Base-by-base conservation (phyloP, 2,797 vertebrate genomes). In the Anniella stebbinsi region DNA sequence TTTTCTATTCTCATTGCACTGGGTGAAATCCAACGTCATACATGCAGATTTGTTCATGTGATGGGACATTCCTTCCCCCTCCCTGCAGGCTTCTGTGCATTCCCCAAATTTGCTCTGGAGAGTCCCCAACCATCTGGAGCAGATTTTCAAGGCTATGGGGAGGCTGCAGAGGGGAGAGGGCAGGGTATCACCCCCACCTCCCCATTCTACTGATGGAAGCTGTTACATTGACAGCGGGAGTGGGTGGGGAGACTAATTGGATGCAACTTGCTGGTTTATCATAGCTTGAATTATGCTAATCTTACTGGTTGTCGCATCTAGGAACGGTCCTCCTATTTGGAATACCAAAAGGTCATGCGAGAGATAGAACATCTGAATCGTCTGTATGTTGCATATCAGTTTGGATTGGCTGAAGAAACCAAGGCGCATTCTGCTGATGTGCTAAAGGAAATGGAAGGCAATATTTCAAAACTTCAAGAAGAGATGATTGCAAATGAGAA, bases 271-370 rank as follows among this genome's bases (percentile, higher is more conserved):
- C 5, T 67, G 21, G 23, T 67, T 54, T 41, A 72, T 54, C 48
- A 18, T 25, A 38, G 54, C 88, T 92, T 91, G 60, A 69, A 0
- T 0, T 1, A 30, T 48, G 66, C 77, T 90, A n/a, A 38, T 67
- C 51, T 80, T 82, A 66, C 45, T 92, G 83, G 0, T 94, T 21
- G 54, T 60, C 67, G 92, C 78, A 90, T 94, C 92, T 87, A 99
- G 99, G 98, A 99, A 90, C 97, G 98, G 75, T 97, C 98, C 1
- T 98, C 97, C 0, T 99, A 98, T 92, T 95, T 99, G 93, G 99
- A 99, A 93, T 99, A 99, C 93, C 99, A 99, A 92, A 99, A 99
- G 95, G 80, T 98, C 88, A 96, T 97, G 94, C 97, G 98, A 67
- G 97, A 98, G 96, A 97, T 98, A 66, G 98, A 99, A 95, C 98